phyloP scores from a whole-genome alignment of 2,113 vertebrate species.

The Pteruthius melanotis region DNA sequence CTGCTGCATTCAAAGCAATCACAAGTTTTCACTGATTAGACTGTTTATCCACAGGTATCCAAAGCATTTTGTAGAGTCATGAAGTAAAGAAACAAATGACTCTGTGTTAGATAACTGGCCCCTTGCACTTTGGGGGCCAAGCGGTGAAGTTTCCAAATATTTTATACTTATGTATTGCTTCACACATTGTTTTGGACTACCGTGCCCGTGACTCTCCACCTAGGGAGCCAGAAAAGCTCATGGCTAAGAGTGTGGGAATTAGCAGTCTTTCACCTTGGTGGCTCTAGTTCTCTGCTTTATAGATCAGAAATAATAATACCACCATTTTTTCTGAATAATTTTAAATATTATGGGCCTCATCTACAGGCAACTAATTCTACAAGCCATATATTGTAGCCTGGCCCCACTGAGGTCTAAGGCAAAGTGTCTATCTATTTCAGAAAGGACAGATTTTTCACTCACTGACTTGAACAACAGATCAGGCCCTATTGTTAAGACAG shows the following conservation, averaged over 20 bases:
- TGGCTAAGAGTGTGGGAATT: not conserved
- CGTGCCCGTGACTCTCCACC: not conserved
- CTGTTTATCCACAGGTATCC: not conserved
- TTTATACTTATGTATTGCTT: not conserved
- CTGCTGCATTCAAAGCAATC: not conserved
- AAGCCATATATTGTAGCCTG: not conserved
- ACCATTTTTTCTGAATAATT: not conserved
- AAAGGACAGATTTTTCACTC: not conserved
- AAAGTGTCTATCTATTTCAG: not conserved
- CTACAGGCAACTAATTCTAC: not conserved
- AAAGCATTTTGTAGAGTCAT: not conserved
- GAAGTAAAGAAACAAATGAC: not conserved
- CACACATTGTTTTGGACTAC: not conserved
- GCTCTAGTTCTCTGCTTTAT: not conserved
- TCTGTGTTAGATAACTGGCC: not conserved
- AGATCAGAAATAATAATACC: not conserved
- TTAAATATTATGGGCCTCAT: not conserved
- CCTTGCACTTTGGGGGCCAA: not conserved
- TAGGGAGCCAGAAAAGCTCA: not conserved
- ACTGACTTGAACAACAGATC: not conserved
- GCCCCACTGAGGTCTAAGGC: not conserved
- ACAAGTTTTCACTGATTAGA: not conserved
- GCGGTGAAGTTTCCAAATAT: not conserved
- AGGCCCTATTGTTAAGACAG: not conserved
- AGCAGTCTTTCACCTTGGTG: not conserved